Conservation (phyloP, 2,797 vertebrate genomes). For the Dicrostonyx torquatus region DNA sequence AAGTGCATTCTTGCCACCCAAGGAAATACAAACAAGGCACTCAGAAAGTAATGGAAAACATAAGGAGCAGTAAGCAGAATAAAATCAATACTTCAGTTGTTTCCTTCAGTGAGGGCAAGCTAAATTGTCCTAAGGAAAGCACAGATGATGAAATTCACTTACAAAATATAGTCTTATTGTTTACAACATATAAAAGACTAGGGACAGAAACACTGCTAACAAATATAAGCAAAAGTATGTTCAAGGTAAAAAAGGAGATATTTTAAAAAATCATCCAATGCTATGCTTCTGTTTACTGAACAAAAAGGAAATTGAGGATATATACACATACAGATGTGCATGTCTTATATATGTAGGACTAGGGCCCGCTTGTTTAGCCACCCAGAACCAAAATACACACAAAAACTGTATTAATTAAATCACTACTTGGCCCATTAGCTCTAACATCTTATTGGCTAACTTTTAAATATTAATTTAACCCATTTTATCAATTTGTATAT, state of each 20-base stretch:
- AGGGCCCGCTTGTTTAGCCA: too few relatives aligned
- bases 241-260: neutral
- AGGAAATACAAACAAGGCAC: slow-evolving; percentile 11
- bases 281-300: neutral
- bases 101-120: neutral
- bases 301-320: neutral
- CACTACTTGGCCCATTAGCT: too few relatives aligned
- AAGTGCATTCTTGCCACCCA: neutral
- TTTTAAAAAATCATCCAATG: neutral
- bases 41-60: slow-evolving; percentile 21
- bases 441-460: too few relatives aligned
- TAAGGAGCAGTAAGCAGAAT: neutral
- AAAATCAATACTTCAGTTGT: slow-evolving; percentile 30
- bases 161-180: slow-evolving; percentile 3
- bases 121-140: slow-evolving; percentile 38
- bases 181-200: slow-evolving; percentile 20
- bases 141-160: slow-evolving; percentile 36
- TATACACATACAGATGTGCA: neutral
- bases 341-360: neutral
- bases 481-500: too few relatives aligned
- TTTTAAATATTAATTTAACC: too few relatives aligned
- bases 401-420: too few relatives aligned
- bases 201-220: neutral
- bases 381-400: too few relatives aligned
- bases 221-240: neutral